These are phyloP conservation scores for Pygoscelis antarcticus DNA, from an alignment of 2,113 vertebrate genomes.

Conservation along the genomic window DNA sequence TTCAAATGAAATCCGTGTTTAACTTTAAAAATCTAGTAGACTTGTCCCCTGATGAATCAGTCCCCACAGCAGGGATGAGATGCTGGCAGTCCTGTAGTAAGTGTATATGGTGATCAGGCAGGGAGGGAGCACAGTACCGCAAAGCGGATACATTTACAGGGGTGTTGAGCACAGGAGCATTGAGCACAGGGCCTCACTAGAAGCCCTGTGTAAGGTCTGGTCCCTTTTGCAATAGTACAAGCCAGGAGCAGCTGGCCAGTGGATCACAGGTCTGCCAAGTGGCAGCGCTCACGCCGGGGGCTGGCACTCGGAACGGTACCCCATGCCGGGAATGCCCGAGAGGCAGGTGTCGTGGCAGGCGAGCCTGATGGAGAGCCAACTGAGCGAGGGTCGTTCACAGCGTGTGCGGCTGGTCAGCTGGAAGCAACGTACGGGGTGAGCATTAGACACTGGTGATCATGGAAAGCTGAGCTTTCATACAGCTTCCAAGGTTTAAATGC, in stretches of 20 bases:
- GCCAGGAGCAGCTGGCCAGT: neutral
- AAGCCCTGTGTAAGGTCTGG: neutral
- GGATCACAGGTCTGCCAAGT: neutral
- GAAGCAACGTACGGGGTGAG: accelerated
- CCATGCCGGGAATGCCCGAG: neutral
- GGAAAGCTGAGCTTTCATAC: neutral
- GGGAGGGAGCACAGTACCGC: neutral
- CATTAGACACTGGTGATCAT: neutral
- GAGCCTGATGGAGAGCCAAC: neutral
- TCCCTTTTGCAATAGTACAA: neutral
- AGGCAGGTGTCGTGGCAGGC: neutral
- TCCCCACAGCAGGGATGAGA: neutral
- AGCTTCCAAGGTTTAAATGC: neutral
- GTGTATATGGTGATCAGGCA: neutral
- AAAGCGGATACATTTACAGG: accelerated
- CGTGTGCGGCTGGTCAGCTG: neutral
- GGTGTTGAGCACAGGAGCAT: neutral
- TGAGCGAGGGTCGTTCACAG: neutral
- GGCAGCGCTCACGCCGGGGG: accelerated
- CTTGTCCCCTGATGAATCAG: neutral
- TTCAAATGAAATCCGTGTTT: neutral
- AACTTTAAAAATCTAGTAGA: neutral
- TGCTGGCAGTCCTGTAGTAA: neutral
- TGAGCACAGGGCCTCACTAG: neutral
- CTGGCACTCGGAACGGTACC: neutral